Conservation (phyloP, 2,888 invertebrate genomes). For the Cryptocephalus primarius region DNA sequence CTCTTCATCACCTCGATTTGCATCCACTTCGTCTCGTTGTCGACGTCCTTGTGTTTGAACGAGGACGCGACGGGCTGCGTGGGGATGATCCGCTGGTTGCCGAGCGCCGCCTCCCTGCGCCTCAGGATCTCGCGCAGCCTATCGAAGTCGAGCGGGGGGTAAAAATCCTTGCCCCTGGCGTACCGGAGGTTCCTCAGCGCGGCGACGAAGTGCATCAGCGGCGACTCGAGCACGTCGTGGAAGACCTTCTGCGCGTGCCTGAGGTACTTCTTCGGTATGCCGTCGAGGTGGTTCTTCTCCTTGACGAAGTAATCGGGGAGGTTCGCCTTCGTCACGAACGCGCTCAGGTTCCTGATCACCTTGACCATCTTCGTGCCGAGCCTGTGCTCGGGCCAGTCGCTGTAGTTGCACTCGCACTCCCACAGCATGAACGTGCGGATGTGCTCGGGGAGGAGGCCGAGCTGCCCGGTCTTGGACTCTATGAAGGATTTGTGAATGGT, state of each 20-base stretch:
- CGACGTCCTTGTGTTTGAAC: not conserved
- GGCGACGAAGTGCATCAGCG: constrained; percentile 57
- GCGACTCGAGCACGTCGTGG: constrained; percentile 57
- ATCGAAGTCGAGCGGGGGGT: constrained; percentile 20
- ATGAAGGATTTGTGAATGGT: constrained; percentile 63
- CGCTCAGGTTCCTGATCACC: constrained; percentile 53
- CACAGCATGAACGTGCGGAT: constrained; percentile 64
- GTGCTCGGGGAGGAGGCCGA: constrained; percentile 59
- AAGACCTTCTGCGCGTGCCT: constrained; percentile 55
- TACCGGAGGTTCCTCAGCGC: constrained; percentile 60
- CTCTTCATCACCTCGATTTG: constrained; percentile 13
- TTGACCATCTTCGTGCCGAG: constrained; percentile 55
- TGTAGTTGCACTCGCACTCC: constrained; percentile 61
- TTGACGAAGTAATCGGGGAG: constrained; percentile 63
- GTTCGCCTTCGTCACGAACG: constrained; percentile 47
- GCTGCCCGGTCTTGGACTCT: constrained; percentile 50
- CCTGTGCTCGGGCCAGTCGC: constrained; percentile 63
- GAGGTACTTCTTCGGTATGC: constrained; percentile 52
- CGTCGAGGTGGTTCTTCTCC: constrained; percentile 61
- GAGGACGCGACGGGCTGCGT: not conserved
- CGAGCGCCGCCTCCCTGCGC: constrained; percentile 3
- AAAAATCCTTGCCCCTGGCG: constrained; percentile 22
- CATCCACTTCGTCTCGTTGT: constrained; percentile 11
- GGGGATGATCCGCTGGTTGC: not conserved
- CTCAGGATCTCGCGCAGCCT: constrained; percentile 21